Evolutionary conservation across 1,140 invertebrate species (phyloP).

Genomic region (Eciton burchellii): DNA sequence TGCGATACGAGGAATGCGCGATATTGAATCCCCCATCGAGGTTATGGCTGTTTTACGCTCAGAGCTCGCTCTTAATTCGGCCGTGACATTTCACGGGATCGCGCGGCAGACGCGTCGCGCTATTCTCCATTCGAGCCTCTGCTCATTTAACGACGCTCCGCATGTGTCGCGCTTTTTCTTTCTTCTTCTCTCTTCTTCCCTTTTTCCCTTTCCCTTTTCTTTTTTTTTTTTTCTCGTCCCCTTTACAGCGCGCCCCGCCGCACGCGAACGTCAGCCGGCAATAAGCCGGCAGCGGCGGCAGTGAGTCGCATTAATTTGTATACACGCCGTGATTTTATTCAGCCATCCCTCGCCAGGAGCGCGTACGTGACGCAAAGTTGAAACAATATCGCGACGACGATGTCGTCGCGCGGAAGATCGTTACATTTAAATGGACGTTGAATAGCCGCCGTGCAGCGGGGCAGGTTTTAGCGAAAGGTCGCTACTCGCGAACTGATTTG

Average conservation of each 20-base stretch:
- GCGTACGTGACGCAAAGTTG: not conserved
- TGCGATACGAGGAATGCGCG: not conserved
- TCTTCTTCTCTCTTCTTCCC: too few relatives aligned
- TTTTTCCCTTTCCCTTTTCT: too few relatives aligned
- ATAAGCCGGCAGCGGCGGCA: conserved; percentile 3
- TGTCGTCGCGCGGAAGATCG: not conserved
- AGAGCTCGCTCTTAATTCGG: conserved; percentile 31
- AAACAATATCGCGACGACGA: conserved; percentile 4
- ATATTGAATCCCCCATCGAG: not conserved
- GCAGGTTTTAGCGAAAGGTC: conserved; percentile 62
- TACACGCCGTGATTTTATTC: conserved; percentile 15
- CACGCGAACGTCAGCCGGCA: conserved; percentile 22
- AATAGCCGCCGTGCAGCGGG: not conserved
- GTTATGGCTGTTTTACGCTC: not conserved
- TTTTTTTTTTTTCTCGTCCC: conserved; percentile 31
- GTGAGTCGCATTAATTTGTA: conserved; percentile 23
- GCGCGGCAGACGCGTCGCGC: not conserved
- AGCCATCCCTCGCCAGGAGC: not conserved
- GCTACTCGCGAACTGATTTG: conserved; percentile 58
- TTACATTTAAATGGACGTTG: not conserved
- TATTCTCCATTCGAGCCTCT: conserved; percentile 20
- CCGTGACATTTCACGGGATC: conserved; percentile 4
- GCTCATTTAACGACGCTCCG: conserved; percentile 21
- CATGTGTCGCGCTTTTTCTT: too few relatives aligned
- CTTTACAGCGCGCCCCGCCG: conserved; percentile 21